Evolutionary conservation across 2,888 invertebrate genomes (phyloP).

Genomic region (Seira sanloemensis): DNA sequence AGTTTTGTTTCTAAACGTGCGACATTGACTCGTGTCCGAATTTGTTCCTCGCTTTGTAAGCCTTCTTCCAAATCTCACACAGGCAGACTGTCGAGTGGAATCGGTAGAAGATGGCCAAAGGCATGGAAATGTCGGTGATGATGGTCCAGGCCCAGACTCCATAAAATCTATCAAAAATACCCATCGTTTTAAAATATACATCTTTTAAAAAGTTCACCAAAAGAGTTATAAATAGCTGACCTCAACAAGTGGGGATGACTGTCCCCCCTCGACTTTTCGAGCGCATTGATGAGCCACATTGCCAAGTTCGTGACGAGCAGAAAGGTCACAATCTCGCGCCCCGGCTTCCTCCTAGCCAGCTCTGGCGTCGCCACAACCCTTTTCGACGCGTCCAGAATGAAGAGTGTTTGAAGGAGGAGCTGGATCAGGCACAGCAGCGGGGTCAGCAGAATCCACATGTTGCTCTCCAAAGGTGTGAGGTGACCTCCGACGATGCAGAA

Average conservation of each 20-base stretch:
- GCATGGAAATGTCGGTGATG: constrained; percentile 76
- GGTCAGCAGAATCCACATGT: constrained; percentile 87
- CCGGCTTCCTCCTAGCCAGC: constrained; percentile 91
- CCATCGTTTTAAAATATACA: neutral
- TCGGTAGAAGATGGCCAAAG: constrained; percentile 79
- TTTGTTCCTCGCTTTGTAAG: constrained; percentile 82
- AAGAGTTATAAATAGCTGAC: constrained; percentile 69
- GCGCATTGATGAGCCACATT: constrained; percentile 85
- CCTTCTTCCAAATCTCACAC: constrained; percentile 97
- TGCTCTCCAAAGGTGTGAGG: constrained; percentile 79
- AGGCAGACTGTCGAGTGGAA: constrained; percentile 97
- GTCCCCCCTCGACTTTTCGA: constrained; percentile 76
- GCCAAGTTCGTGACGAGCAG: constrained; percentile 91
- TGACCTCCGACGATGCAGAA: constrained; percentile 91
- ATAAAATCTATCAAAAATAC: constrained; percentile 37
- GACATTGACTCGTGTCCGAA: constrained; percentile 7
- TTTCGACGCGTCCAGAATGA: constrained; percentile 92
- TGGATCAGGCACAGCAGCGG: constrained; percentile 91
- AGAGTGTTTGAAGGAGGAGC: constrained; percentile 92
- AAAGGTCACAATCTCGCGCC: constrained; percentile 94
- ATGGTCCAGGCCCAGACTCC: constrained; percentile 77
- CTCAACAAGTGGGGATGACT: constrained; percentile 76
- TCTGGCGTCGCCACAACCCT: constrained; percentile 88
- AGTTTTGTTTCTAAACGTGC: constrained; percentile 24
- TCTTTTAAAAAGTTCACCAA: neutral